Evolutionary conservation across 1,140 invertebrate genomes (phyloP), one percentile per base, ranked within the genome.

Genomic region (Camponotus vicinus): DNA sequence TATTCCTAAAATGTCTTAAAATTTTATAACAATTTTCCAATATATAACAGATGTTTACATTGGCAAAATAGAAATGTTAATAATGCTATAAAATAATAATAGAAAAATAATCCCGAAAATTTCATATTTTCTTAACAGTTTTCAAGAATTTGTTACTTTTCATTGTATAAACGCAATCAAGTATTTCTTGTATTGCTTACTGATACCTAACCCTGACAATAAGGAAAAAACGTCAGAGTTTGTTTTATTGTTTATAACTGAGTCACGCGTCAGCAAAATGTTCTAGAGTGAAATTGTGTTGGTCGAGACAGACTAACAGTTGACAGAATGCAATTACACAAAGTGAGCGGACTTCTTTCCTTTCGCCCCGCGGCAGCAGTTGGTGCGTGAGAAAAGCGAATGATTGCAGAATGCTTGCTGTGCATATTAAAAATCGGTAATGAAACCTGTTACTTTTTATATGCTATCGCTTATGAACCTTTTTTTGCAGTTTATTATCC

Each of bases 321-420:
- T 76, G 66, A 64, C 85, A 82, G 76, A 67, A 64, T 52, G 85
- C 79, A 89, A 89, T 90, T 87, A 89, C 86, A 52, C 79, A 32
- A 84, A 89, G 89, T 73, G 89, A 90, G 70, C 75, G 89, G 79
- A 85, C 85, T 82, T 89, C 64, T 82, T 89, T 87, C 80, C 57
- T 77, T 88, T 86, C 70, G 75, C 85, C 88, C 57, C 45, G 73
- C 67, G 75, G 85, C 64, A 15, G 63, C 21, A 3, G 21, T 13
- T 45, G 64, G 40, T 82, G 89, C 87, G 87, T 89, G 88, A 86
- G 88, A 89, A 89, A 87, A 57, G 21, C 37, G 83, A 73, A 59
- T 42, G 70, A 83, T 83, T 57, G 69, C 32, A 45, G 52, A 73
- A 75, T 18, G 55, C 55, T 55, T 57, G 79, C 27, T 32, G 69